Base-by-base conservation (phyloP, 2,888 invertebrate genomes). In the Cheilosia scutellata region DNA sequence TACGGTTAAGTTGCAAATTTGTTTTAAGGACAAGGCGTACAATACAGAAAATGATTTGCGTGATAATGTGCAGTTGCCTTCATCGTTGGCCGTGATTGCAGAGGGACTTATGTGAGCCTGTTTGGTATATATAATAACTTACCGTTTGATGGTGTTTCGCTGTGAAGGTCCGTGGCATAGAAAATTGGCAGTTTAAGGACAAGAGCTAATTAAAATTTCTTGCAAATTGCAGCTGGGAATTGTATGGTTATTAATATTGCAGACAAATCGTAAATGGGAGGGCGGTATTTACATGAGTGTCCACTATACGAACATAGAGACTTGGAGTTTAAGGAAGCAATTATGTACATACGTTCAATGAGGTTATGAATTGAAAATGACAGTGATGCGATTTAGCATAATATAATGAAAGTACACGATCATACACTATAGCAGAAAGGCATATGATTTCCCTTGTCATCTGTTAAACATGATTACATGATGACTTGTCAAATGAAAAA, bases 61-160 rank as follows among this genome's bases (percentile, higher is more conserved):
- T 76, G 66, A 60, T 60, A 60, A 51, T 68, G 66, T 76, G 76
- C 76, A 76, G 51, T 68, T 68, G 76, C 76, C 58, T 51, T 58
- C 16, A 31, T 33, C 51, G 65, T 65, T 72, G 65, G 78, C 71
- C 37, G 49, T 70, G 70, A 63, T 78, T 77, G 13, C 37, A 53
- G 6, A 31, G 47, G 16, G 53, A 7, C 37, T 37, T 70, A 55
- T 63, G 62, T 37, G 55, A 58, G 63, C 42, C 57, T 51, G 71
- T 40, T 79, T 65, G 70, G 20, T 20, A 20, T 20, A 20, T 20
- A 44, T 57, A 60, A 72, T 53, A 71, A 79, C 71, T 51, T 72
- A 33, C 27, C 57, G 44, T 65, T 79, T 79, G 72, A 58, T 71
- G 78, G 65, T 33, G 51, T 51, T 51, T 42, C 16, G 44, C 58